A percentile compares a stretch with the other conserved stretches of the same genome.
These are phyloP conservation scores for Amblyraja radiata DNA, from an alignment of 2,797 vertebrate species.

Conservation along the genomic window DNA sequence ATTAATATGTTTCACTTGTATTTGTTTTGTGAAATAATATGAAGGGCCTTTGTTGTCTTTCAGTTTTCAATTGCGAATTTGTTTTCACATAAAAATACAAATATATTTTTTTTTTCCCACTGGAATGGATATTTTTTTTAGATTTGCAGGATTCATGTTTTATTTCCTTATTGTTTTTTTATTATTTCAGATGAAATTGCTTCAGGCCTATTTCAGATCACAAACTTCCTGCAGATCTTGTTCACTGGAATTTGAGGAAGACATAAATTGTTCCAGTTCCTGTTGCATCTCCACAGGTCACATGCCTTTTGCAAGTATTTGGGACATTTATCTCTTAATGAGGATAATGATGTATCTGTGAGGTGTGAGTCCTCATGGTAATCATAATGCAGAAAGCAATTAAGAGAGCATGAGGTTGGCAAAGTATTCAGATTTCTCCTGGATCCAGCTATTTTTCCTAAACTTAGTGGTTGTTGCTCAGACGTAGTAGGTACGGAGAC, in stretches of 20 bases:
- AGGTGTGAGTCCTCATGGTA: not conserved
- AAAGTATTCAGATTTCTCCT: not conserved
- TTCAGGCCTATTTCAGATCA: not conserved
- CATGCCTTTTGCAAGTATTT: not conserved
- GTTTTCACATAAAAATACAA: not conserved
- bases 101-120: not conserved
- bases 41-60: not conserved
- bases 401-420: not conserved
- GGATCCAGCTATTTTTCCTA: not conserved
- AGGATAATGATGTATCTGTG: not conserved
- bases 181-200: not conserved
- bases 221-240: not conserved
- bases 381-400: not conserved
- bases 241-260: not conserved
- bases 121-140: not conserved
- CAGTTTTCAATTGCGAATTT: not conserved
- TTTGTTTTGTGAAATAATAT: constrained; percentile 1
- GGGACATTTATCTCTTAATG: not conserved
- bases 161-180: not conserved
- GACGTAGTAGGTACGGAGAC: not conserved
- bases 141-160: not conserved
- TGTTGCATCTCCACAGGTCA: not conserved
- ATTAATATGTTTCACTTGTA: not conserved
- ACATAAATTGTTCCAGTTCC: not conserved
- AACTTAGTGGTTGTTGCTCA: not conserved